These are phyloP conservation scores for Leucoraja ocellata DNA, from an alignment of 2,797 vertebrate genomes.

Conservation along the genomic window DNA sequence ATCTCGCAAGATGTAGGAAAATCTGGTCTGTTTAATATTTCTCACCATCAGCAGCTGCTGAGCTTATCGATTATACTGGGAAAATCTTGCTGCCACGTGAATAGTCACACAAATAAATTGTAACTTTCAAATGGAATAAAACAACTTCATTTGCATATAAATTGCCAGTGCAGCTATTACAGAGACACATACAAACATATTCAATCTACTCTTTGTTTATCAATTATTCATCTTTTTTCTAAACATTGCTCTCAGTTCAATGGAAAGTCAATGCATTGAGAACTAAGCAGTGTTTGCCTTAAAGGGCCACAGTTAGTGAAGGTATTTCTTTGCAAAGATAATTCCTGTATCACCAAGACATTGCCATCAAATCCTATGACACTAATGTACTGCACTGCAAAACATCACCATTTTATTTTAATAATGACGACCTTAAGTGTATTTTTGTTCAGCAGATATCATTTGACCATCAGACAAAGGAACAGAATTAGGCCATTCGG, in stretches of 20 bases:
- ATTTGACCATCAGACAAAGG: no score
- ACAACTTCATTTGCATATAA: not conserved
- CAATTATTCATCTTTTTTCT: not conserved
- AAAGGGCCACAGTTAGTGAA: not conserved
- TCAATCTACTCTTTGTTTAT: not conserved
- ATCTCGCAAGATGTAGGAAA: not conserved
- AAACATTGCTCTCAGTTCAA: not conserved
- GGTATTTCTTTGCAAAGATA: not conserved
- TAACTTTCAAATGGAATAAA: not conserved
- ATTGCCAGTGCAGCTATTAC: not conserved
- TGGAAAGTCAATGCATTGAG: not conserved
- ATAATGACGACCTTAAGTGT: not conserved
- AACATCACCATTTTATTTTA: not conserved
- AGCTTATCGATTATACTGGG: not conserved
- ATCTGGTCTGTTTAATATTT: conserved; percentile 4
- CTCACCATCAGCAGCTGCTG: conserved; percentile 3
- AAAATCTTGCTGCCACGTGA: not conserved
- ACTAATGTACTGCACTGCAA: not conserved
- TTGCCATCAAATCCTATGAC: no score
- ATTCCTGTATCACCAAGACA: no score
- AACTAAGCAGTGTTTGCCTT: not conserved
- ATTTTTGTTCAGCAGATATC: no score
- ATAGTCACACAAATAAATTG: not conserved
- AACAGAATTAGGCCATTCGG: no score
- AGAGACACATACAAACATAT: not conserved